A percentile compares a stretch with the other conserved stretches of the same genome.
Evolutionary conservation across 2,888 invertebrate genomes (phyloP).

Genomic region (Gymnoscelis rufifasciata): DNA sequence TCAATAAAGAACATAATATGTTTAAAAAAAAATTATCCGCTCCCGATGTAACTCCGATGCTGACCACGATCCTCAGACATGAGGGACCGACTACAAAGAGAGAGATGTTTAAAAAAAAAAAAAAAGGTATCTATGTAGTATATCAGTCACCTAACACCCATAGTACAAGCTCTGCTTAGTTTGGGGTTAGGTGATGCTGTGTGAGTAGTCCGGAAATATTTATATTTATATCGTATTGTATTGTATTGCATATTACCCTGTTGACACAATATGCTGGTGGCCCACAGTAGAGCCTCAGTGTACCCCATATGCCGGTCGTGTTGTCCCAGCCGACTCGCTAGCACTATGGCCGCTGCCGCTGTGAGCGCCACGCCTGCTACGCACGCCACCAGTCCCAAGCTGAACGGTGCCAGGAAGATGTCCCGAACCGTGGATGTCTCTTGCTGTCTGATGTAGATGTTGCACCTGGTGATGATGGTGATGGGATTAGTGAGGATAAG

Average conservation of each 20-base stretch:
- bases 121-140: too few species aligned
- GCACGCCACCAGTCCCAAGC: constrained; percentile 70
- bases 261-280: constrained; percentile 81
- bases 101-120: too few species aligned
- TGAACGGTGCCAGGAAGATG: constrained; percentile 82
- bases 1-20: too few species aligned
- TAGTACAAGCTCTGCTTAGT: too few species aligned
- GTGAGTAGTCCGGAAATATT: not conserved
- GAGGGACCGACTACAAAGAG: too few species aligned
- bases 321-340: constrained; percentile 69
- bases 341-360: constrained; percentile 68
- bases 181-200: not conserved
- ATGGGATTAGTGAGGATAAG: too few species aligned
- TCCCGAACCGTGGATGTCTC: constrained; percentile 80
- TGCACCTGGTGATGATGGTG: constrained; percentile 79
- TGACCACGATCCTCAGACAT: too few species aligned
- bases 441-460: constrained; percentile 81
- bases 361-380: constrained; percentile 73
- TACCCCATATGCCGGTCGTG: constrained; percentile 51
- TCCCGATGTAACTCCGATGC: too few species aligned
- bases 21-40: too few species aligned
- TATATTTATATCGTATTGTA: too few species aligned
- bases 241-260: constrained; percentile 79
- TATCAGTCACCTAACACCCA: too few species aligned
- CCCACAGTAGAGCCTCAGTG: constrained; percentile 80